Conservation (phyloP, 1,140 invertebrate species). For the Holotrichia oblita region DNA sequence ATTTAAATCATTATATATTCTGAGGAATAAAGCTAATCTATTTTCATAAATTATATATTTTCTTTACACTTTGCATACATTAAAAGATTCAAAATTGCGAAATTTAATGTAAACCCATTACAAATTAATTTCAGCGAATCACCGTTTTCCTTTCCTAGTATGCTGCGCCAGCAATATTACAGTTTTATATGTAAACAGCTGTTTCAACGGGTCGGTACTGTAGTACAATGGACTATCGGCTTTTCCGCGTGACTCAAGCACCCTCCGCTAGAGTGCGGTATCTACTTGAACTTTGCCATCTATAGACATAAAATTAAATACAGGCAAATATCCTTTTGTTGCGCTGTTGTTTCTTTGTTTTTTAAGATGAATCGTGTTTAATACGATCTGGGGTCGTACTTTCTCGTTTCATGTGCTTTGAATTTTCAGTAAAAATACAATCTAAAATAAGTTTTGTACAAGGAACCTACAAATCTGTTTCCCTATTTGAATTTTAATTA, state of each 20-base stretch:
- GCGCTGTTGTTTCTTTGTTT: neutral
- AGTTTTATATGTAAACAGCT: conserved; percentile 33
- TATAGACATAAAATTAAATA: conserved; percentile 14
- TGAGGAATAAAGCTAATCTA: too few relatives aligned
- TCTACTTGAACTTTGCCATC: conserved; percentile 19
- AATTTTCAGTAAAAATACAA: too few relatives aligned
- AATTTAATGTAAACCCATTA: too few relatives aligned
- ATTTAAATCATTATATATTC: too few relatives aligned
- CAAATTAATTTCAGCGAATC: too few relatives aligned
- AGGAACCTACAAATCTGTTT: too few relatives aligned
- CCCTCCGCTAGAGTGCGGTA: conserved; percentile 37
- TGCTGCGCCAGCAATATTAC: conserved; percentile 16
- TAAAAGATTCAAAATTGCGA: too few relatives aligned
- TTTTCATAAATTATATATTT: too few relatives aligned
- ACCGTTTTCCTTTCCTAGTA: neutral
- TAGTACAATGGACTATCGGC: conserved; percentile 36
- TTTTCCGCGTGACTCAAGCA: conserved; percentile 35
- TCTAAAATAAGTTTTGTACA: too few relatives aligned
- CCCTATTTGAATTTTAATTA: too few relatives aligned
- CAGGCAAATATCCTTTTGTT: conserved; percentile 24
- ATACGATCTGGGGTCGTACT: neutral
- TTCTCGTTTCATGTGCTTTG: neutral
- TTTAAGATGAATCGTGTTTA: neutral
- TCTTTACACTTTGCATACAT: too few relatives aligned
- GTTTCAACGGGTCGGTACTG: conserved; percentile 24